Percentiles rank a stretch among this genome's conserved stretches.
Conservation (phyloP, 2,113 vertebrate species). For the Python bivittatus region DNA sequence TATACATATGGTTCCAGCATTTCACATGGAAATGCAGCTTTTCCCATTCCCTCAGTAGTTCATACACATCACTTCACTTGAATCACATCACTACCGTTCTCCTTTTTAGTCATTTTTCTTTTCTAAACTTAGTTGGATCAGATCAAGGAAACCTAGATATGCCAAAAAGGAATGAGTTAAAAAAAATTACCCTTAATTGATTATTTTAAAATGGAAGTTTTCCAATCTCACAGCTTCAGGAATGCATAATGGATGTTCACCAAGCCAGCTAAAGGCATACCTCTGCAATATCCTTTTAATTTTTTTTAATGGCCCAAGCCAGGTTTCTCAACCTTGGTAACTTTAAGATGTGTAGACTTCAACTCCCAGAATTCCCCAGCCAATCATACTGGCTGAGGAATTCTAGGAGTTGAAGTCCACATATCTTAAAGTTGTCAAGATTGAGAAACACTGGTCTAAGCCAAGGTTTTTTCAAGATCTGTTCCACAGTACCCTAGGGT, state of each 20-base stretch:
- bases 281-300: not conserved
- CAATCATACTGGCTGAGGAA: not conserved
- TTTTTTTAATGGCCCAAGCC: not conserved
- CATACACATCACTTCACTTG: not conserved
- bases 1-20: not conserved
- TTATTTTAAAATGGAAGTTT: not conserved
- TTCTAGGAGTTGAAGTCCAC: not conserved
- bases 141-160: not conserved
- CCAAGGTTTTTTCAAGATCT: not conserved
- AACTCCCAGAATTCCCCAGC: too few relatives aligned
- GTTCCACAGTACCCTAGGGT: not conserved
- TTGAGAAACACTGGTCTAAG: not conserved
- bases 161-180: not conserved
- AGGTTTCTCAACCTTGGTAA: not conserved
- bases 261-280: not conserved
- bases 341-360: too few relatives aligned
- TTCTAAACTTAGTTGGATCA: not conserved
- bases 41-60: not conserved
- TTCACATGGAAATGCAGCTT: not conserved
- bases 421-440: not conserved
- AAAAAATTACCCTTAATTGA: not conserved
- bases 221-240: not conserved
- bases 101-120: not conserved
- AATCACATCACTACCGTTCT: too few relatives aligned
- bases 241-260: not conserved